Evolutionary conservation across 1,140 invertebrate genomes (phyloP).

Genomic region (Camponotus floridanus): DNA sequence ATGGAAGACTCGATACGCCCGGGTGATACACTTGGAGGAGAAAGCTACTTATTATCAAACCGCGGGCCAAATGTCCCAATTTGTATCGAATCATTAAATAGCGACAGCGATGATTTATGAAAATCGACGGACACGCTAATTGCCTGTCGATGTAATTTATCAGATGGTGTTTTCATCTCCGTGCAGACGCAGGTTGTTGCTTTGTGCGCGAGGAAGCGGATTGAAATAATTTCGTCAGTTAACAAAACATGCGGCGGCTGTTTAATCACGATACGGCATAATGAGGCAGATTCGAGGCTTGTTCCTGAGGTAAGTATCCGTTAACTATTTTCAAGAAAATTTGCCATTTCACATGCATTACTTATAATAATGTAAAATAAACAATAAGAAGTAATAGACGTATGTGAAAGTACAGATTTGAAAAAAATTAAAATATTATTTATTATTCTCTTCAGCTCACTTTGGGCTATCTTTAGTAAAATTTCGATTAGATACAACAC

Average conservation of each 20-base stretch:
- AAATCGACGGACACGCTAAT: slow-evolving; percentile 65
- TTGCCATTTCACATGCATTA: background rate
- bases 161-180: slow-evolving; percentile 12
- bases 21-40: slow-evolving; percentile 55
- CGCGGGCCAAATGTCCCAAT: slow-evolving; percentile 32
- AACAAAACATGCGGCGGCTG: slow-evolving; percentile 41
- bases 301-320: slow-evolving; percentile 71
- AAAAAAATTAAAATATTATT: no score
- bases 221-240: slow-evolving; percentile 29
- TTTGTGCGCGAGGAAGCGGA: background rate
- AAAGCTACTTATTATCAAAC: slow-evolving; percentile 63
- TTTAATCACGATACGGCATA: slow-evolving; percentile 47
- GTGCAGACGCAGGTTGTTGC: background rate
- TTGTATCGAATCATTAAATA: slow-evolving; percentile 37
- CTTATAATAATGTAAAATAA: no score
- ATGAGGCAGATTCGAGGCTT: slow-evolving; percentile 74
- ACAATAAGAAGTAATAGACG: no score
- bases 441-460: no score
- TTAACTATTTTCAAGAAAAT: background rate
- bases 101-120: slow-evolving; percentile 69
- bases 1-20: background rate
- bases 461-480: no score
- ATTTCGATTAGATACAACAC: no score
- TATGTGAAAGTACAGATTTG: no score
- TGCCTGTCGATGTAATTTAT: slow-evolving; percentile 63